Evolutionary conservation across 2,888 invertebrate species (phyloP), one percentile per base, ranked within the genome.

Genomic region (Trisateles emortualis): DNA sequence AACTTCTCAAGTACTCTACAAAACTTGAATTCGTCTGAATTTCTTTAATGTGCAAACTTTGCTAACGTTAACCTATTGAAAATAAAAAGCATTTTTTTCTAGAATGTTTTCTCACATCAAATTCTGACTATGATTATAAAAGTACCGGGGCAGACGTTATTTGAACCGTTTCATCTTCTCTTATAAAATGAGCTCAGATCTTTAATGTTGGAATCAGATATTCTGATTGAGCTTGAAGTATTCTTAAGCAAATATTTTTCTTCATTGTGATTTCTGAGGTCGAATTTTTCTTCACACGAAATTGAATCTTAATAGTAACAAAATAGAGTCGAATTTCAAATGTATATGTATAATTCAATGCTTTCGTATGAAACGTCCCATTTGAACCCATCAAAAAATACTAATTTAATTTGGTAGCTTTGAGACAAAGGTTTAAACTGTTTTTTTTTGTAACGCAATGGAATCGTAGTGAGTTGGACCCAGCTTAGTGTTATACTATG

Each of bases 201-300:
- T 52, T 62, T 52, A 62, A 71, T 54, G 50, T 57, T 46, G 13
- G 36, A 51, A 52, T 71, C 59, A 68, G 59, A 63, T 52, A 68
- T 68, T 68, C 68, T 46, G 54, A 63, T 68, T 68, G 68, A 59
- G 51, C 49, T 47, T 49, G 38, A 52, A 71, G 64, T 58, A 60
- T 72, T 56, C 72, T 68, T 59, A 50, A 45, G 47, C 52, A 68
- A 68, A 68, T 60, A 71, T 68, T 68, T 59, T 68, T 64, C 52
- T 30, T 38, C 47, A 35, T 33, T 53, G 55, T 44, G 53, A 71
- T 59, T 71, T 59, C 58, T 45, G 11, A 55, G 41, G 40, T 38
- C 35, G n/a, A 22, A 14, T 6, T 4, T 6, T 1, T 2, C 0
- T 4, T 3, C 13, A 39, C 13, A 13, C 16, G 0, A 58, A 43